These are phyloP conservation scores for Cheumatopsyche charites DNA, from an alignment of 1,140 invertebrate species.

Conservation along the genomic window DNA sequence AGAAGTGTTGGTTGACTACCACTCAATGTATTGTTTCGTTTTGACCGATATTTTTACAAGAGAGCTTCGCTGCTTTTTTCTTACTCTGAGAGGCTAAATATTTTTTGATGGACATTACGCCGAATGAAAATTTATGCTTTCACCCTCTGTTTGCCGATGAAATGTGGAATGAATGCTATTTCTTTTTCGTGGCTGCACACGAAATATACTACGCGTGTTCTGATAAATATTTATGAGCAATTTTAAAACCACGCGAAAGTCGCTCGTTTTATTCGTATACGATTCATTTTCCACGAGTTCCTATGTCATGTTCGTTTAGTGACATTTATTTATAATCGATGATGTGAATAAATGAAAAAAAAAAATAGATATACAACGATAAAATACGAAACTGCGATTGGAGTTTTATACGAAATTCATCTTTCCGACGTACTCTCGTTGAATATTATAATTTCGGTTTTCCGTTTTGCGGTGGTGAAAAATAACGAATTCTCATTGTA, in stretches of 20 bases:
- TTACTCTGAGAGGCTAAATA: not conserved
- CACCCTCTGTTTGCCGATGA: not conserved
- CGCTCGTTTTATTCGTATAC: not conserved
- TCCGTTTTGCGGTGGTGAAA: not conserved
- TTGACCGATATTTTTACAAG: no score
- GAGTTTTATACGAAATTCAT: not conserved
- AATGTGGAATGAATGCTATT: not conserved
- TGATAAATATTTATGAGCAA: conserved; percentile 25
- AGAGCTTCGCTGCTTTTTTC: not conserved
- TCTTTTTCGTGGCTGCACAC: conserved; percentile 1
- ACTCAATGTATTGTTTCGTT: no score
- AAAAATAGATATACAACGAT: no score
- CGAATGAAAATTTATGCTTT: conserved; percentile 17
- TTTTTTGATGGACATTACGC: conserved; percentile 12
- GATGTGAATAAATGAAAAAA: no score
- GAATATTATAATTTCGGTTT: no score
- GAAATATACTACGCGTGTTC: conserved; percentile 17
- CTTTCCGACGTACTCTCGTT: no score
- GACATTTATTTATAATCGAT: no score
- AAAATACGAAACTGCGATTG: not conserved
- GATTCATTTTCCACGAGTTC: not conserved
- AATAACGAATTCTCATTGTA: not conserved
- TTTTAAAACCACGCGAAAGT: conserved; percentile 17
- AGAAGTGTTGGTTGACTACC: not conserved
- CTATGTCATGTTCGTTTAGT: no score